Evolutionary conservation across 2,888 invertebrate genomes (phyloP), one percentile per base, ranked within the genome.

Genomic region (Zygaena filipendulae): DNA sequence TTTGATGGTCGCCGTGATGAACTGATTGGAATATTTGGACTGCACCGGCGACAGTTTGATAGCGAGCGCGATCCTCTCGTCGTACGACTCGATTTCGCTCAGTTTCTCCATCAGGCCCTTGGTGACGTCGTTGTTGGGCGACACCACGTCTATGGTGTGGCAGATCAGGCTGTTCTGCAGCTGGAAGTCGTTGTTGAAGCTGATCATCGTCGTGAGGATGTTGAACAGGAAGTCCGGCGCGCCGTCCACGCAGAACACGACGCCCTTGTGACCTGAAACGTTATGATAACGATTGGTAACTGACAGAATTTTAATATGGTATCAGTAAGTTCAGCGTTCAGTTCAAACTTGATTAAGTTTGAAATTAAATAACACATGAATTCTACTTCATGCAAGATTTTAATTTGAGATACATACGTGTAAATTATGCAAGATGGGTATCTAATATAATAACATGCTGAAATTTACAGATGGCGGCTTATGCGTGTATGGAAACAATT

Each of bases 221-320:
- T 77, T 69, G 49, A 85, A 84, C 10, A 92, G 67, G 49, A 87
- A 85, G 18, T 86, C 83, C 0, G 91, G 92, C 0, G 90, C 82
- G 8, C 95, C 95, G 56, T 97, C 97, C 25, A 97, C 79, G 8
- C 93, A 82, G 45, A 89, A 74, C 2, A 91, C 45, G 21, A 82
- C 75, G 3, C 90, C 91, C 8, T 52, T 68, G 42, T 72, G 63
- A 41, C 79, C 79, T 79, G 47, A 2, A 38, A 35, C 13, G 7
- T 7, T 11, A 24, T n/a, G n/a, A n/a, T n/a, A n/a, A n/a, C n/a
- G n/a, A n/a, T n/a, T n/a, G n/a, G n/a, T n/a, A n/a, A n/a, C n/a
- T n/a, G n/a, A n/a, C n/a, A n/a, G n/a, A n/a, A n/a, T n/a, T n/a
- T n/a, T n/a, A n/a, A n/a, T n/a, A n/a, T n/a, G n/a, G n/a, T n/a